Conservation (phyloP, 1,140 invertebrate species). For the Leptonema lineaticorne region DNA sequence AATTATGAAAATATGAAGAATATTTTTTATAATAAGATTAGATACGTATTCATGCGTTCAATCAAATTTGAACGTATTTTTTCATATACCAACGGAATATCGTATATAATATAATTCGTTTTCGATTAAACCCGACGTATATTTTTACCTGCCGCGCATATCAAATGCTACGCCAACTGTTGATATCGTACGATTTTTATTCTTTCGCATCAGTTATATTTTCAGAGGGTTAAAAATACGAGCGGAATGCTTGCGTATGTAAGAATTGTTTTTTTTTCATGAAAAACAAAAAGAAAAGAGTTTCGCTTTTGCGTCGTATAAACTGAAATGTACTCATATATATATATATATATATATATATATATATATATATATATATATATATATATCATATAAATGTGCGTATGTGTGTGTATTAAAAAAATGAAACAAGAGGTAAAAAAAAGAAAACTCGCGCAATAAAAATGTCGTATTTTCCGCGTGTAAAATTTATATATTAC, state of each 20-base stretch:
- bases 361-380: too few species aligned
- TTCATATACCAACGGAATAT: too few species aligned
- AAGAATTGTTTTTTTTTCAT: constrained; percentile 11
- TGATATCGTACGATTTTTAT: neutral
- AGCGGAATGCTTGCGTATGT: neutral
- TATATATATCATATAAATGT: too few species aligned
- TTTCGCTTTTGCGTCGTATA: neutral
- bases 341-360: too few species aligned
- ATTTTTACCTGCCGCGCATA: neutral
- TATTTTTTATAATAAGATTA: too few species aligned
- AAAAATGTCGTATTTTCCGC: constrained; percentile 13
- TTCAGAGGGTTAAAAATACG: neutral
- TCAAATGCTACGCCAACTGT: neutral
- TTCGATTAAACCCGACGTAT: too few species aligned
- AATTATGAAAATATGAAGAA: too few species aligned
- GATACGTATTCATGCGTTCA: too few species aligned
- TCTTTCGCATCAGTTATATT: neutral
- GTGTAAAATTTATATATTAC: constrained; percentile 13
- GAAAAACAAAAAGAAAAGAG: too few species aligned
- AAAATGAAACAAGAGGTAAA: neutral
- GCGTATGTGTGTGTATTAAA: too few species aligned
- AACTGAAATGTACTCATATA: too few species aligned
- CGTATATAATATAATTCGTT: neutral
- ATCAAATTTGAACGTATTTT: too few species aligned
- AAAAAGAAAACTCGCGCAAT: constrained; percentile 1